phyloP scores from a whole-genome alignment of 2,797 vertebrate genomes.

The Sebastes alutus region DNA sequence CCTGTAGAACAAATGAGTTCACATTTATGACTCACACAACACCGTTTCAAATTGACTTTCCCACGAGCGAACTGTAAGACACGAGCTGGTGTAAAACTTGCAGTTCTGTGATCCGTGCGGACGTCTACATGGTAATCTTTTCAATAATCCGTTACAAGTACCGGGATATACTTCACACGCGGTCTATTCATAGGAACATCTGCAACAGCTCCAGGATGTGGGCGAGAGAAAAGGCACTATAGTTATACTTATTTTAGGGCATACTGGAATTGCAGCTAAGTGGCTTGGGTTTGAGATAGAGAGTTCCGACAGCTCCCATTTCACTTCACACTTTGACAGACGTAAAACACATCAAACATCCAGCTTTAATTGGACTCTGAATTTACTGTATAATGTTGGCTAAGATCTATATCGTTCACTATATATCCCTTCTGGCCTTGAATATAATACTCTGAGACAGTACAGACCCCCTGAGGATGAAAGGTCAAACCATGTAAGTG shows the following conservation, averaged over 20 bases:
- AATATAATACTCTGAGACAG: conserved; percentile 30
- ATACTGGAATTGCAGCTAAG: conserved; percentile 45
- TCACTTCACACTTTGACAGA: conserved; percentile 48
- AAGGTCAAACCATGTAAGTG: conserved; percentile 36
- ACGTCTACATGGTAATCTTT: conserved; percentile 27
- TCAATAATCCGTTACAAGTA: conserved; percentile 56
- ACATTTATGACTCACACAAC: conserved; percentile 3
- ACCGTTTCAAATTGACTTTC: conserved; percentile 11
- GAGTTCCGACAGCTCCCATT: conserved; percentile 50
- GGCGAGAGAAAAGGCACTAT: conserved; percentile 28
- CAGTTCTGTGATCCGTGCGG: neutral
- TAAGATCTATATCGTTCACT: neutral
- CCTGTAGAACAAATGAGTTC: conserved; percentile 15
- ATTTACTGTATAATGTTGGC: conserved; percentile 26
- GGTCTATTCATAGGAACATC: conserved; percentile 52
- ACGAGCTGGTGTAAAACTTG: neutral
- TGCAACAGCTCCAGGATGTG: conserved; percentile 55
- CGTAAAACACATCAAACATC: conserved; percentile 36
- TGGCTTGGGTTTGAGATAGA: conserved; percentile 37
- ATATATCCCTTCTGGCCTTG: conserved; percentile 6
- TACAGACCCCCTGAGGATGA: conserved; percentile 18
- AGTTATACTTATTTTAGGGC: conserved; percentile 48
- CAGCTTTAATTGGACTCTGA: conserved; percentile 7
- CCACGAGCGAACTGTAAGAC: conserved; percentile 14
- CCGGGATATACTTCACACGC: conserved; percentile 28